Evolutionary conservation across 2,888 invertebrate genomes (phyloP).

Genomic region (Criorhina ranunculi): DNA sequence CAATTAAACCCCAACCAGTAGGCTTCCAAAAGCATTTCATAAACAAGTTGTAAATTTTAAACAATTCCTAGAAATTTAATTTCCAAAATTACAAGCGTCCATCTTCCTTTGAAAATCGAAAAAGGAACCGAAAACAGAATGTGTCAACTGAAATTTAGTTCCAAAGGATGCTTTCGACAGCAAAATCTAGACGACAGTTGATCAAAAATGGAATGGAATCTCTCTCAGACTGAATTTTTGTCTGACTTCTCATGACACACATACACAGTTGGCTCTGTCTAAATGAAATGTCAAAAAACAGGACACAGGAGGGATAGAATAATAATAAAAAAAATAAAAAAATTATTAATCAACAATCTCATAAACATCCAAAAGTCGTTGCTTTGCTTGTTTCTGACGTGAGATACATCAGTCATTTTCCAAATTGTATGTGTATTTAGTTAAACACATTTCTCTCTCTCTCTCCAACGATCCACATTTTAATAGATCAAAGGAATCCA

Average conservation of each 20-base stretch:
- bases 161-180: too few relatives aligned
- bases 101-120: too few relatives aligned
- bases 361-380: conserved; percentile 1
- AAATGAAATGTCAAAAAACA: not conserved
- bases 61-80: too few relatives aligned
- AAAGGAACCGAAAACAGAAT: too few relatives aligned
- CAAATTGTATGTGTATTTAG: conserved; percentile 8
- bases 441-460: conserved; percentile 4
- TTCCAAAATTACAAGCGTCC: too few relatives aligned
- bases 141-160: too few relatives aligned
- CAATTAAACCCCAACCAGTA: too few relatives aligned
- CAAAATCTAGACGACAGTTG: too few relatives aligned
- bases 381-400: conserved; percentile 8
- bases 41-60: too few relatives aligned
- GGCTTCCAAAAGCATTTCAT: too few relatives aligned
- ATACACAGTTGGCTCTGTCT: not conserved
- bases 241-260: not conserved
- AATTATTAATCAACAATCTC: conserved; percentile 19
- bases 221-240: not conserved
- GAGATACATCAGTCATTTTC: conserved; percentile 23
- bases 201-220: too few relatives aligned
- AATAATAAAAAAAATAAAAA: too few relatives aligned
- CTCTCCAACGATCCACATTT: conserved; percentile 25
- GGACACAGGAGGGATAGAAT: conserved; percentile 9
- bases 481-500: conserved; percentile 58